These are phyloP conservation scores for Genyomyrus donnyi DNA, from an alignment of 2,113 vertebrate genomes.

Conservation along the genomic window DNA sequence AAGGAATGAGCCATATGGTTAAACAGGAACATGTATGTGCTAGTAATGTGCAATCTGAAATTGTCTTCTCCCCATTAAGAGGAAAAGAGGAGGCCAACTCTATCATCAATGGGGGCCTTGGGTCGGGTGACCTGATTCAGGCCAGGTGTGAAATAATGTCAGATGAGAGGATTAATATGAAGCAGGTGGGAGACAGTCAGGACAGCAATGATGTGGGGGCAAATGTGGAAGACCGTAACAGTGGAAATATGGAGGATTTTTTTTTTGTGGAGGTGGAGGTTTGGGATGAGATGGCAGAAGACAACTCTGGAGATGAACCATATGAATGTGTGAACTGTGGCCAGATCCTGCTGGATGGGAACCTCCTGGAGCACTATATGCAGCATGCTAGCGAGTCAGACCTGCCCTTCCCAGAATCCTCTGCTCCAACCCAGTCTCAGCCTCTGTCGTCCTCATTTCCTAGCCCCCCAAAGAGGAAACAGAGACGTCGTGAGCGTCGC, in stretches of 20 bases:
- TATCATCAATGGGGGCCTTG: not conserved
- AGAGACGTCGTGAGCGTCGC: not conserved
- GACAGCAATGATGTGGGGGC: not conserved
- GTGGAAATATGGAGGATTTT: not conserved
- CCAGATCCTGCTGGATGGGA: constrained; percentile 26
- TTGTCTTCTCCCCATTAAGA: not conserved
- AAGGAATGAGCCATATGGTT: not conserved
- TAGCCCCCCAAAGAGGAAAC: not conserved
- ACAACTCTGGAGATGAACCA: constrained; percentile 24
- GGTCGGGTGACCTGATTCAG: not conserved
- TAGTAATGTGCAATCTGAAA: not conserved
- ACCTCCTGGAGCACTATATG: constrained; percentile 26
- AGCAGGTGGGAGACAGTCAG: not conserved
- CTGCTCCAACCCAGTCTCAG: constrained; percentile 21
- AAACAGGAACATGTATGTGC: not conserved
- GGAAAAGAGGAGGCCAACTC: not conserved
- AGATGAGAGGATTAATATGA: not conserved
- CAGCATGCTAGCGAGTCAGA: constrained; percentile 16
- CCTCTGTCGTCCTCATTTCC: not conserved
- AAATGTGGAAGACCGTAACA: not conserved
- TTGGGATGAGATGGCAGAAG: not conserved
- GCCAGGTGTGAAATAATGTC: not conserved
- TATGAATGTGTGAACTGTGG: constrained; percentile 40
- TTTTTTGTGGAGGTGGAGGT: constrained; percentile 23
- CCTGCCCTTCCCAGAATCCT: not conserved